A percentile compares a stretch with the other conserved stretches of the same genome.
phyloP scores from a whole-genome alignment of 2,113 vertebrate species.

The Uria lomvia region DNA sequence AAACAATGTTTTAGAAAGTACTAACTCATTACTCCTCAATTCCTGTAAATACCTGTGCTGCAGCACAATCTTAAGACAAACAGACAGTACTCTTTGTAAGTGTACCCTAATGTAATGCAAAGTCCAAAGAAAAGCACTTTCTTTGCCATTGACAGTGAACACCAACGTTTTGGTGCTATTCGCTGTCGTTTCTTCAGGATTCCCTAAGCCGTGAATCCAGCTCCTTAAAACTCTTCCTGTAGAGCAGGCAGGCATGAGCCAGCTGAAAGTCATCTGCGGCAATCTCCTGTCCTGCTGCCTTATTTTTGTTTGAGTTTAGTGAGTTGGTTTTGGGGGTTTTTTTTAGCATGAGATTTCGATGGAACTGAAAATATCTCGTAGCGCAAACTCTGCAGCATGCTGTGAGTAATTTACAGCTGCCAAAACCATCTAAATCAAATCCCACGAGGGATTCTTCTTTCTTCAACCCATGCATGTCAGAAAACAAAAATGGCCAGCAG shows the following conservation, averaged over 20 bases:
- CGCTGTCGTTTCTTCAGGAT: not conserved
- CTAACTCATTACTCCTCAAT: not conserved
- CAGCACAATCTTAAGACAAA: not conserved
- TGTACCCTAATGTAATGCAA: not conserved
- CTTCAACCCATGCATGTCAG: slow-evolving; percentile 25
- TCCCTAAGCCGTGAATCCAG: not conserved
- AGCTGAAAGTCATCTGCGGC: slow-evolving; percentile 43
- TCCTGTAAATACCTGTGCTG: not conserved
- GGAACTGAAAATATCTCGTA: slow-evolving; percentile 61
- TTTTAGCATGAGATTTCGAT: slow-evolving; percentile 49
- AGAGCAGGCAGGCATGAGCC: not conserved
- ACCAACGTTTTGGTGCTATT: not conserved
- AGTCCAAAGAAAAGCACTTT: not conserved
- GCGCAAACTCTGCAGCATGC: slow-evolving; percentile 50
- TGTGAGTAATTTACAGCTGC: slow-evolving; percentile 69
- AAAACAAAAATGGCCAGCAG: slow-evolving; percentile 61
- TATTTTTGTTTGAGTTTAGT: not conserved
- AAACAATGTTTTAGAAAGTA: not conserved
- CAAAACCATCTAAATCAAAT: slow-evolving; percentile 62
- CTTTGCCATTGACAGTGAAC: not conserved
- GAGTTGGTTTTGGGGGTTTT: not conserved
- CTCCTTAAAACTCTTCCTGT: not conserved
- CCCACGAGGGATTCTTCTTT: slow-evolving; percentile 51
- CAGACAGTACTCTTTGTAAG: not conserved
- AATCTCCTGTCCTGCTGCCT: not conserved